Evolutionary conservation across 2,888 invertebrate genomes (phyloP), one percentile per base, ranked within the genome.

Genomic region (Eulithis testata): DNA sequence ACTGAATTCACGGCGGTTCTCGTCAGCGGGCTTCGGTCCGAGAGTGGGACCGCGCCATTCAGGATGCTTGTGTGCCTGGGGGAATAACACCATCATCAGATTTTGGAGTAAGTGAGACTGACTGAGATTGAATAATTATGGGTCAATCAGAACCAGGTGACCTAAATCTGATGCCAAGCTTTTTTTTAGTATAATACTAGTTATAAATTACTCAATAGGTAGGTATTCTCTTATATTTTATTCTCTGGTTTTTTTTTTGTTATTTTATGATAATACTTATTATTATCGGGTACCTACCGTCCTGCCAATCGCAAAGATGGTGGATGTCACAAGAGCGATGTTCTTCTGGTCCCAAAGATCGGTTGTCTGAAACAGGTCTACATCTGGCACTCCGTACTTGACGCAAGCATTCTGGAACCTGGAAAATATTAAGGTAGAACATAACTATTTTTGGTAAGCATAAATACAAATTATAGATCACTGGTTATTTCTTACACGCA

Each of bases 311-410:
- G 98, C 97, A 80, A 97, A 97, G 78, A 98, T 96, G 58, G 97
- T 97, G 78, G 96, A 95, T 59, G 98, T 97, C 55, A 98, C 98
- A 64, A 97, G 95, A 44, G 96, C 95, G 72, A 98, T 97, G 87
- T 98, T 98, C 89, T 97, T 97, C 80, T 95, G 95, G 85, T 98
- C 98, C 95, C 97, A 98, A 37, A 99, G 94, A 81, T 98, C 98
- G 0, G 97, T 97, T 1, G 98, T 97, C 90, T 98, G 97, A 94
- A 98, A 98, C 11, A 97, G 94, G 83, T 98, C 98, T 0, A 96
- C 95, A 74, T 97, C 97, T 6, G 97, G 95, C 0, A 98, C 97
- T 59, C 98, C 98, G 78, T 97, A 96, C 77, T 94, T 95, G 52
- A 96, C 94, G 81, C 97, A 97, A 1, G 97, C 97, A 73, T 96